Evolutionary conservation across 2,888 invertebrate species (phyloP).

Genomic region (Eilema depressum): DNA sequence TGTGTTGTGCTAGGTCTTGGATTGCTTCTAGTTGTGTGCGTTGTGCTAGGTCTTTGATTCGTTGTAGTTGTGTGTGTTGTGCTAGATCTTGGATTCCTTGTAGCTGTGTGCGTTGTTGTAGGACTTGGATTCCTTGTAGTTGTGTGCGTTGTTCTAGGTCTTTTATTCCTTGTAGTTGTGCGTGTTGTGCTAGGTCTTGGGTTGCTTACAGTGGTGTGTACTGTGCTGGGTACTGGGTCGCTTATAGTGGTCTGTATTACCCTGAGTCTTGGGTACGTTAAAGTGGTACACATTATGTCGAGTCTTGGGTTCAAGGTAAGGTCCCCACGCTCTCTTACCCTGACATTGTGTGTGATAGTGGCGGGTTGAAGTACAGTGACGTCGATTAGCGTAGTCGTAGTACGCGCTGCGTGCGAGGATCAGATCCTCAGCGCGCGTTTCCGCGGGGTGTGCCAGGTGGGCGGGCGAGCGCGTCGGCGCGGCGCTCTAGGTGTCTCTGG

Average conservation of each 20-base stretch:
- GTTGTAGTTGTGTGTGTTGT: not conserved
- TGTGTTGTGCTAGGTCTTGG: not conserved
- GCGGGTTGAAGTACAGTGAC: not conserved
- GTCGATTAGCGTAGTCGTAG: not conserved
- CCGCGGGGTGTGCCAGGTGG: slow-evolving; percentile 37
- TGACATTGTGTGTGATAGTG: not conserved
- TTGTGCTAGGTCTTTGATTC: too few species aligned
- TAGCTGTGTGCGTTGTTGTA: too few species aligned
- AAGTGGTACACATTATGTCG: not conserved
- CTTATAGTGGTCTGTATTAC: not conserved
- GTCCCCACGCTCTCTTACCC: not conserved
- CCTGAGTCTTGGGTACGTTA: not conserved
- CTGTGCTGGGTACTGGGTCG: not conserved
- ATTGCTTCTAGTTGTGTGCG: not conserved
- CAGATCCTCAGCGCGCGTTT: slow-evolving; percentile 65
- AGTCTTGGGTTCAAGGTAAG: not conserved
- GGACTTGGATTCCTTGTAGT: too few species aligned
- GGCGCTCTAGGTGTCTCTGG: slow-evolving; percentile 73
- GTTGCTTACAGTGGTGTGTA: not conserved
- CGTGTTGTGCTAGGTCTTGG: not conserved
- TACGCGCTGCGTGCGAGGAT: slow-evolving; percentile 4
- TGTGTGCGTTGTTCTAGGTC: too few species aligned
- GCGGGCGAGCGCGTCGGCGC: slow-evolving; percentile 39
- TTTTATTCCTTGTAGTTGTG: not conserved
- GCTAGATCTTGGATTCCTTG: not conserved